Conservation (phyloP, 2,797 vertebrate genomes). For the Tachyglossus aculeatus region DNA sequence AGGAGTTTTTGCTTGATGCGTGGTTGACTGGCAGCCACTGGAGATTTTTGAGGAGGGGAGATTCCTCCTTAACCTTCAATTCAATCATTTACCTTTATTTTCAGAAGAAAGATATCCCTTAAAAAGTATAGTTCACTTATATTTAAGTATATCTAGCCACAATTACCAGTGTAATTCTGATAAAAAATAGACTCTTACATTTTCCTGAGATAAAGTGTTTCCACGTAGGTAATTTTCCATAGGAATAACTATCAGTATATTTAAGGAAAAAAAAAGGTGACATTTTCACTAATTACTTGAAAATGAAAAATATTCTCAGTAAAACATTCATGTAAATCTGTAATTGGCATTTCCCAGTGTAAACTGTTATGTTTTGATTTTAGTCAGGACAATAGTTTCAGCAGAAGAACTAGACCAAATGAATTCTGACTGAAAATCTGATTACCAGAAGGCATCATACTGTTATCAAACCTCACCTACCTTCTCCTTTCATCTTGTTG, state of each 20-base stretch:
- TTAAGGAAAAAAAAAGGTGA: conserved; percentile 2
- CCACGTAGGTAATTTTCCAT: background rate
- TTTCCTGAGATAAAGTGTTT: no score
- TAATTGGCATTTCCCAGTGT: conserved; percentile 55
- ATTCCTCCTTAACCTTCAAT: no score
- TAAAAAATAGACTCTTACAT: no score
- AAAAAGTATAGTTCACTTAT: background rate
- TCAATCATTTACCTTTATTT: background rate
- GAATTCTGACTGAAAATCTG: conserved; percentile 67
- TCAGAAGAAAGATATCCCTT: background rate
- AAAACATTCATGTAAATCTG: conserved; percentile 24
- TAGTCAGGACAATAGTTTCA: conserved; percentile 61
- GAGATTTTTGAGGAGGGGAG: no score
- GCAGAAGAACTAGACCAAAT: conserved; percentile 60
- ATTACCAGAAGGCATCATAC: conserved; percentile 55
- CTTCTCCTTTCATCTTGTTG: conserved; percentile 57
- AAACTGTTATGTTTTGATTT: conserved; percentile 63
- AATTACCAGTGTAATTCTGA: background rate
- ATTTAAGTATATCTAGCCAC: background rate
- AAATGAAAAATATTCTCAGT: conserved; percentile 23
- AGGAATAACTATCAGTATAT: background rate
- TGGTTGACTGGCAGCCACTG: no score
- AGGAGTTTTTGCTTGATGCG: no score
- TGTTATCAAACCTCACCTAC: conserved; percentile 46
- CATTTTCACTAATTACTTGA: conserved; percentile 50